A percentile compares a stretch with the other conserved stretches of the same genome.
phyloP scores from a whole-genome alignment of 2,888 invertebrate genomes.

The Creontiades dilutus region DNA sequence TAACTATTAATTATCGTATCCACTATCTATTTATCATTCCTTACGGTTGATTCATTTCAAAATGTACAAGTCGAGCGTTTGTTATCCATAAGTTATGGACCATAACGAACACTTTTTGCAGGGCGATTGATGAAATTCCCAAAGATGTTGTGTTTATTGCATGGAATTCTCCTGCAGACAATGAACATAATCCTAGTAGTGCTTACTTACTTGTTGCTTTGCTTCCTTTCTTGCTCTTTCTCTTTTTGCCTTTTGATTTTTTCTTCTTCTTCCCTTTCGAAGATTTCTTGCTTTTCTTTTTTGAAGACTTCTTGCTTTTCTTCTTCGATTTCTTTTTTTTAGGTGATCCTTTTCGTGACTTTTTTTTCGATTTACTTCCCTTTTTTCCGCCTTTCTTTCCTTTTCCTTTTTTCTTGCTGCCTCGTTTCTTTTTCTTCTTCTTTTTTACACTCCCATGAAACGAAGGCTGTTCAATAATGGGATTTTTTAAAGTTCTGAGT shows the following conservation, averaged over 20 bases:
- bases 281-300: conserved; percentile 18
- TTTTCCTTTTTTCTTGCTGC: conserved; percentile 12
- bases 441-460: conserved; percentile 39
- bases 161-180: no score
- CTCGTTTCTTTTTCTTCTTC: conserved; percentile 43
- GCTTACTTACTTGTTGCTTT: neutral
- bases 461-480: neutral
- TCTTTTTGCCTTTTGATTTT: conserved; percentile 31
- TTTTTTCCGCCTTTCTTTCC: neutral
- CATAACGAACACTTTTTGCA: no score
- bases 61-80: no score
- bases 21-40: no score
- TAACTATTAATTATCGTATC: no score
- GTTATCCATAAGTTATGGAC: no score
- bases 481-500: no score
- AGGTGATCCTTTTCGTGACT: neutral
- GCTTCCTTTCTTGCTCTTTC: neutral
- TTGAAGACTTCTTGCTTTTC: conserved; percentile 23
- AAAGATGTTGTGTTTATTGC: no score
- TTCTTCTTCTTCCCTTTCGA: conserved; percentile 30
- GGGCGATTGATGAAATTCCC: no score
- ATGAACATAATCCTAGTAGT: neutral
- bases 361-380: neutral
- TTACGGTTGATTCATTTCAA: no score
- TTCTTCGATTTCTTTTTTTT: conserved; percentile 41